Base-by-base conservation (phyloP, 1,140 invertebrate genomes). In the Panonychus citri region DNA sequence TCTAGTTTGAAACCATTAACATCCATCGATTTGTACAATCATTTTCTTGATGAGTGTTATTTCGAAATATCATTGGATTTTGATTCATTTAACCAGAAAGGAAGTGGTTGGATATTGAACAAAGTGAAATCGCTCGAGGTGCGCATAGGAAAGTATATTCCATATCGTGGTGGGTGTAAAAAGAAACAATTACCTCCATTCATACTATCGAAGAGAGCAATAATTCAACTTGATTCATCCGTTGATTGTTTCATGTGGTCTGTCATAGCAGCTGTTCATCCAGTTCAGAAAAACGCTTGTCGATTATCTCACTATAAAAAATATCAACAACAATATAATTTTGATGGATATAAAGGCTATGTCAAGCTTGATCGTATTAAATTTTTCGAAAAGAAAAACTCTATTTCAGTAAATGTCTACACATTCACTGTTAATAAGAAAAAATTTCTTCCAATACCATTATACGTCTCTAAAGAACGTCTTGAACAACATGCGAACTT, bases 211-310 rank as follows among this genome's bases (percentile, higher is more conserved):
- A 39, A 39, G 17, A 39, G 17, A 17, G 7, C 8, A 10, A 10
- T 39, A 17, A 39, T 17, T 39, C 7, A 39, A 10, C 7, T 39
- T 17, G 17, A 39, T 10, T 10, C 37, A 28, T 40, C 56, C 39
- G 53, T 53, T 27, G 34, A 54, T 43, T 60, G 59, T 34, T 60
- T 60, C 21, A 49, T 53, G 46, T 60, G 55, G 55, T 24, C 51
- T 17, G 46, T 58, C 34, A 21, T 58, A 37, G 30, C 53, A 5
- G 42, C 52, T 42, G 7, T 55, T 2, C 27, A 58, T 34, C 43
- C 57, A 27, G 34, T n/a, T 1, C 13, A 49, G 21, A 7, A 39
- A 10, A 39, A 39, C 37, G 17, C 7, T 7, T 7, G 17, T 39
- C 7, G 37, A 39, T 10, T 17, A 39, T 39, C 37, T 17, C 7